Conservation (phyloP, 2,888 invertebrate genomes). For the Serrognathus titanus region DNA sequence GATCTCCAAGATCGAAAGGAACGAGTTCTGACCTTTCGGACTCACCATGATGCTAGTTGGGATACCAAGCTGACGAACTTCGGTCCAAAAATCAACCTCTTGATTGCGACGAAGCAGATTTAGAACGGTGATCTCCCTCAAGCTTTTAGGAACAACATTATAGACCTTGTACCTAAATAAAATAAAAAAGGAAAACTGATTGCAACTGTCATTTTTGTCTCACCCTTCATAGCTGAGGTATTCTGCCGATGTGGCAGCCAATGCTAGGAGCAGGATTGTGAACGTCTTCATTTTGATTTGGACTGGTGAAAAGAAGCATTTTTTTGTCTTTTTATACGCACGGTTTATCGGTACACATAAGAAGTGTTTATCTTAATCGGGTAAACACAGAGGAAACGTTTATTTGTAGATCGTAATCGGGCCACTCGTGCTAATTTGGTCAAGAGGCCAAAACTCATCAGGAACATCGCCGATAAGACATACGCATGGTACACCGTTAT, state of each 20-base stretch:
- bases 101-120: neutral
- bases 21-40: slow-evolving; percentile 9
- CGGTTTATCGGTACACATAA: too few relatives aligned
- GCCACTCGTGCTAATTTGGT: too few relatives aligned
- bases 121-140: slow-evolving; percentile 13
- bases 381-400: too few relatives aligned
- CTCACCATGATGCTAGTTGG: slow-evolving; percentile 10
- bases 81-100: slow-evolving; percentile 12
- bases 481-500: too few relatives aligned
- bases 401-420: too few relatives aligned
- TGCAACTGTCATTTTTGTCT: neutral
- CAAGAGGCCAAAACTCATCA: too few relatives aligned
- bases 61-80: neutral
- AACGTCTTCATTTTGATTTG: neutral
- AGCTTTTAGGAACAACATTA: slow-evolving; percentile 7
- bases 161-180: slow-evolving; percentile 13
- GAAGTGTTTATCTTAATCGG: too few relatives aligned
- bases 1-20: slow-evolving; percentile 36
- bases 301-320: neutral
- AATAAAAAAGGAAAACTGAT: neutral
- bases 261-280: neutral
- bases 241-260: neutral
- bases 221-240: slow-evolving; percentile 15
- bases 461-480: too few relatives aligned
- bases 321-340: too few relatives aligned